Evolutionary conservation across 1,140 invertebrate genomes (phyloP), one percentile per base, ranked within the genome.

Genomic region (Tetramorium simillimum): DNA sequence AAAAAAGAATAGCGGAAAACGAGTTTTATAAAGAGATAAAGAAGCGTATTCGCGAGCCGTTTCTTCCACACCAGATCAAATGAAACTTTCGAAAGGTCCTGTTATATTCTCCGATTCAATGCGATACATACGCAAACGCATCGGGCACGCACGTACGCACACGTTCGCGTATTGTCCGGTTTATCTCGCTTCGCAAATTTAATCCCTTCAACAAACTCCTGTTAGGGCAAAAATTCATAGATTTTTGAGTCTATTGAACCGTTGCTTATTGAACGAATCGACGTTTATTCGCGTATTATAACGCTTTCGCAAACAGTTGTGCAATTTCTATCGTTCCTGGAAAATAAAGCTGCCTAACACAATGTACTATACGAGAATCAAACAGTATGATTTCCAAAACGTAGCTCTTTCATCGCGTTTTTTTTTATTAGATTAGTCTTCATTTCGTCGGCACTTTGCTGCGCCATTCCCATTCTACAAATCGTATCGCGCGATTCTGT

Each of bases 401-500:
- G 18, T 46, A 46, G 43, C 33, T 56, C n/a, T 24, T 51, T 37
- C 46, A 21, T 65, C 28, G 9, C 37, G n/a, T n/a, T 67, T 67
- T 80, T 80, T 53, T 53, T 63, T 78, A 81, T 69, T 24, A 69
- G 21, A 69, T 81, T 53, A 53, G 16, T 69, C 63, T 81, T 69
- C 21, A 69, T 81, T 81, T 56, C 10, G 3, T 6, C 14, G 3
- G 33, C 4, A 81, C 51, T 81, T 81, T 16, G 0, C 75, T 46
- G 6, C 24, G 7, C 24, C 12, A 14, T 78, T 69, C 4, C 46
- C n/a, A 14, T 40, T 37, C n/a, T 60, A 40, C 33, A 53, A 40
- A 40, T 40, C 14, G 21, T 7, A 75, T 53, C 46, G 2, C 46
- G n/a, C 24, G 18, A n/a, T 65, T 65, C 21, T 46, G 33, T 33